phyloP scores from a whole-genome alignment of 2,888 invertebrate species.

The Melolontha melolontha region DNA sequence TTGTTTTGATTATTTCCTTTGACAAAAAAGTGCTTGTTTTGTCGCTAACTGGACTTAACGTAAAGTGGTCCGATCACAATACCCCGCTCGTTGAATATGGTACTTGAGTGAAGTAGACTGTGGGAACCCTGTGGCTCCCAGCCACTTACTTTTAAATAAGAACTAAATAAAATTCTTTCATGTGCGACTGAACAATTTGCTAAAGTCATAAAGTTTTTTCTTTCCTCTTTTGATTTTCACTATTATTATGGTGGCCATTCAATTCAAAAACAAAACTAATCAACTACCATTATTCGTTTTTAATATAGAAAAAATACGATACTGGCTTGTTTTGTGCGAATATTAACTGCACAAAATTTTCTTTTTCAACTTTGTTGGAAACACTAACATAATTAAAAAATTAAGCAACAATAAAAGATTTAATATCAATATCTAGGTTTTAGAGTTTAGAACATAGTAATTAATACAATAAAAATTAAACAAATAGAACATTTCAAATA shows the following conservation, averaged over 20 bases:
- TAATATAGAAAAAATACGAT: constrained; percentile 4
- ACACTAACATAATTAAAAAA: too few relatives aligned
- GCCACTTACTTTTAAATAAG: constrained; percentile 50
- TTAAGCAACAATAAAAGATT: too few relatives aligned
- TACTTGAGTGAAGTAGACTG: constrained; percentile 59
- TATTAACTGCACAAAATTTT: too few relatives aligned
- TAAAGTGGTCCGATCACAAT: constrained; percentile 44
- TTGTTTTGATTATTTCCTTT: constrained; percentile 29
- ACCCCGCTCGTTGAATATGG: constrained; percentile 54
- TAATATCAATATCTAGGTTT: too few relatives aligned
- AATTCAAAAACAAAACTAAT: constrained; percentile 32
- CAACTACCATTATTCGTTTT: constrained; percentile 17
- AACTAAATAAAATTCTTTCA: constrained; percentile 45
- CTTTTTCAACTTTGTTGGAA: too few relatives aligned
- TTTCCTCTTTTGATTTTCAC: constrained; percentile 1
- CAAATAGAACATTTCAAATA: too few relatives aligned
- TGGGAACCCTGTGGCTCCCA: constrained; percentile 58
- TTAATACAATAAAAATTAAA: too few relatives aligned
- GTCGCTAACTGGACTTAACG: constrained; percentile 44
- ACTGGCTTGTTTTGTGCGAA: too few relatives aligned
- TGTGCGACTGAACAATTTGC: constrained; percentile 42
- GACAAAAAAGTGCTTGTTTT: constrained; percentile 41
- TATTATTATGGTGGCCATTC: constrained; percentile 20
- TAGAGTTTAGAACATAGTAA: too few relatives aligned
- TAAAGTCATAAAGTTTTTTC: constrained; percentile 41